Evolutionary conservation across 2,888 invertebrate species (phyloP).

Genomic region (Lampropteryx suffumata): DNA sequence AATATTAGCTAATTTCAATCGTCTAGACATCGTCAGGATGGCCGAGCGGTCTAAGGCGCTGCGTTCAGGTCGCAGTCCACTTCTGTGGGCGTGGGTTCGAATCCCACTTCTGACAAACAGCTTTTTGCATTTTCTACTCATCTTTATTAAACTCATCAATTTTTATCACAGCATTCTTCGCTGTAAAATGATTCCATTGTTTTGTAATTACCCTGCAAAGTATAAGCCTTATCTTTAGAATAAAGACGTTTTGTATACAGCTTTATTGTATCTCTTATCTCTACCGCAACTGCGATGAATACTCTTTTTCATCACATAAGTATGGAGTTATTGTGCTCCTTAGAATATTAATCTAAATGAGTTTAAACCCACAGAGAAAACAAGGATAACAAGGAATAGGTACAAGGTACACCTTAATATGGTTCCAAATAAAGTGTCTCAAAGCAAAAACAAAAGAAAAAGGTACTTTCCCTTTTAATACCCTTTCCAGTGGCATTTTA

Average conservation of each 20-base stretch:
- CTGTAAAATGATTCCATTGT: background rate
- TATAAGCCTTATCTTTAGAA: background rate
- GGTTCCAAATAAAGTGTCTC: too few species aligned
- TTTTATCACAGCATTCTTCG: background rate
- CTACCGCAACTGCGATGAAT: slow-evolving; percentile 2
- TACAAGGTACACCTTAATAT: too few species aligned
- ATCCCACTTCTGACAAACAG: slow-evolving; percentile 53
- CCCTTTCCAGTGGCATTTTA: background rate
- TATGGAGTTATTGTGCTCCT: slow-evolving; percentile 2
- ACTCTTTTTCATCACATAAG: background rate
- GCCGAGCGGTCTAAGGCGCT: slow-evolving; percentile 60
- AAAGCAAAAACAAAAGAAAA: too few species aligned
- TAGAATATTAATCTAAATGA: background rate
- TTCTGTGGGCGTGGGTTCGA: slow-evolving; percentile 60
- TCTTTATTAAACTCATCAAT: slow-evolving; percentile 1
- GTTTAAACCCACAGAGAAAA: too few species aligned
- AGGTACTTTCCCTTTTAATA: too few species aligned
- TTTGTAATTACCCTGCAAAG: too few species aligned
- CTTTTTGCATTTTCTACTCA: slow-evolving; percentile 35
- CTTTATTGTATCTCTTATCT: slow-evolving; percentile 16
- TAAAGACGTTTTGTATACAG: slow-evolving; percentile 1
- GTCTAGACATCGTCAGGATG: slow-evolving; percentile 36
- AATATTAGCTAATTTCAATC: slow-evolving; percentile 15
- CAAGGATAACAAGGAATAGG: too few species aligned
- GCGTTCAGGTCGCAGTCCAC: slow-evolving; percentile 60